phyloP scores from a whole-genome alignment of 2,888 invertebrate species.

The Blastobasis lacticolella region DNA sequence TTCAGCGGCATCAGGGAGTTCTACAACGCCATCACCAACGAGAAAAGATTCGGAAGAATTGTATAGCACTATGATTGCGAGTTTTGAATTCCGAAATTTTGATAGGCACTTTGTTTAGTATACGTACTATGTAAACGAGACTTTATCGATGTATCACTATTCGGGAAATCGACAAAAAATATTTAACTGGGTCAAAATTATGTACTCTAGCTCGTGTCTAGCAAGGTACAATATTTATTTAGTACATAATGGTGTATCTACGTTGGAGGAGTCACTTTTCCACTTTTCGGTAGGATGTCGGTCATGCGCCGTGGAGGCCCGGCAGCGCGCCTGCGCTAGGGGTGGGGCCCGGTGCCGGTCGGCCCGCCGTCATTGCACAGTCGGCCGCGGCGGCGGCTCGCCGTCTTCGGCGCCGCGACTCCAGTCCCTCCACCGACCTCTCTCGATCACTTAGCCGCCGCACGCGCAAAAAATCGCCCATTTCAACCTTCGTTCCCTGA shows the following conservation, averaged over 20 bases:
- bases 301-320: conserved; percentile 56
- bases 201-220: conserved; percentile 47
- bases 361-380: conserved; percentile 65
- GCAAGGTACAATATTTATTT: conserved; percentile 68
- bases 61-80: conserved; percentile 13
- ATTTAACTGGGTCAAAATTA: conserved; percentile 50
- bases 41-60: conserved; percentile 23
- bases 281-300: conserved; percentile 69
- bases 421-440: conserved; percentile 29
- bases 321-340: conserved; percentile 59
- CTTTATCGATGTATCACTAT: too few relatives aligned
- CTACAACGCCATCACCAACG: conserved; percentile 34
- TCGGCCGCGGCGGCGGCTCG: conserved; percentile 62
- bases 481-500: conserved; percentile 45
- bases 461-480: conserved; percentile 41
- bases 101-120: too few relatives aligned
- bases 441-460: conserved; percentile 54
- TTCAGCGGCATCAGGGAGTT: conserved; percentile 50
- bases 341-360: conserved; percentile 61
- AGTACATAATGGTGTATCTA: conserved; percentile 70
- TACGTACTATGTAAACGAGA: too few relatives aligned
- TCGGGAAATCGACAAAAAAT: conserved; percentile 26
- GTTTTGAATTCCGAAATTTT: too few relatives aligned
- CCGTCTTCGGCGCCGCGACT: conserved; percentile 31
- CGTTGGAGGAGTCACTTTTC: conserved; percentile 72